phyloP scores from a whole-genome alignment of 2,113 vertebrate genomes.

The Hippocampus abdominalis region DNA sequence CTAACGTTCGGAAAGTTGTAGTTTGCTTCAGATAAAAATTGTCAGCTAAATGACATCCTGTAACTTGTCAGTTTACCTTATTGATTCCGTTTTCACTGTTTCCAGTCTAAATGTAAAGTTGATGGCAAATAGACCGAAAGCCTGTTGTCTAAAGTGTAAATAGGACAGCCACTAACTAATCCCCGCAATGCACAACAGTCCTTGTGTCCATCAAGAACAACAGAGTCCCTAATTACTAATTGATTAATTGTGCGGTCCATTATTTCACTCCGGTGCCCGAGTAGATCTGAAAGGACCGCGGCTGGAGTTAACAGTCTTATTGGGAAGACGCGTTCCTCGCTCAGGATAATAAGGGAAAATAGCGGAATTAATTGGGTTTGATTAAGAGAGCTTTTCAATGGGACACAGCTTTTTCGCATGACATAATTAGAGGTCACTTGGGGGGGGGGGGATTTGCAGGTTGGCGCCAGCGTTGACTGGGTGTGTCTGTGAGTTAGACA shows the following conservation, averaged over 20 bases:
- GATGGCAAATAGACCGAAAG: background rate
- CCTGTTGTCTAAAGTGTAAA: background rate
- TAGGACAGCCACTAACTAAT: background rate
- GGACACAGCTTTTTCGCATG: slow-evolving; percentile 79
- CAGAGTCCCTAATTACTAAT: slow-evolving; percentile 75
- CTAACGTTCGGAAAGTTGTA: background rate
- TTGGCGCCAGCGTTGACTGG: slow-evolving; percentile 75
- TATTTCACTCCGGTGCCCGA: slow-evolving; percentile 61
- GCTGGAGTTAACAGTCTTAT: slow-evolving; percentile 74
- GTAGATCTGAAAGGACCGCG: slow-evolving; percentile 61
- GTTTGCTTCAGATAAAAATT: background rate
- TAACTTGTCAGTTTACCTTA: background rate
- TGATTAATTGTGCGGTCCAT: slow-evolving; percentile 76
- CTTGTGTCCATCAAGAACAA: slow-evolving; percentile 69
- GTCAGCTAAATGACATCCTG: background rate
- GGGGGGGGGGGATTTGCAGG: slow-evolving; percentile 44
- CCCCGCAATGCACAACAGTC: slow-evolving; percentile 11
- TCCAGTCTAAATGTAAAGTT: background rate
- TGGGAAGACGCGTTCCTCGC: slow-evolving; percentile 64
- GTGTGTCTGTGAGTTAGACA: slow-evolving; percentile 47
- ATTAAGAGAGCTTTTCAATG: slow-evolving; percentile 80
- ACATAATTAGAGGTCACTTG: slow-evolving; percentile 79
- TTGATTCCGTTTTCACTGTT: background rate
- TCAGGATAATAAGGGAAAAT: slow-evolving; percentile 78
- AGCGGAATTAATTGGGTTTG: slow-evolving; percentile 87